Evolutionary conservation across 92 coral and sea anemone species (phyloP).

Genomic region (Ricordea florida): DNA sequence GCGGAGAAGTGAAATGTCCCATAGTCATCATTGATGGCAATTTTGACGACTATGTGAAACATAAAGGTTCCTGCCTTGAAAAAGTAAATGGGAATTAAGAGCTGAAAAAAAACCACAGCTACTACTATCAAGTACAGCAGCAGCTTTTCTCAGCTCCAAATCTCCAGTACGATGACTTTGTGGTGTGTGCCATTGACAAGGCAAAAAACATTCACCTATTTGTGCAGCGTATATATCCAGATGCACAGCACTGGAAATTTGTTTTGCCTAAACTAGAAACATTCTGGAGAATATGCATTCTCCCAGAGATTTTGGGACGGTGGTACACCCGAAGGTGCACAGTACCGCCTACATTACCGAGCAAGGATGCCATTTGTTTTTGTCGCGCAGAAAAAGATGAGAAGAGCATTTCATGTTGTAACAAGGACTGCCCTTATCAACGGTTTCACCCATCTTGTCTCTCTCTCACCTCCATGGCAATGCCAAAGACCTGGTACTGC

Average conservation of each 20-base stretch:
- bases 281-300: conserved; percentile 50
- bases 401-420: conserved; percentile 15
- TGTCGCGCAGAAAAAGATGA: conserved; percentile 13
- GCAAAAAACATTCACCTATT: conserved; percentile 1
- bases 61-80: conserved; percentile 53
- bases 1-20: conserved; percentile 77
- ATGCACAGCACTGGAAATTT: conserved; percentile 43
- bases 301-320: conserved; percentile 49
- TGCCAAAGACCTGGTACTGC: conserved; percentile 50
- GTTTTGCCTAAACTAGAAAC: conserved; percentile 34
- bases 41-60: conserved; percentile 45
- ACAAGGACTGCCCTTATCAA: conserved; percentile 12
- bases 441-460: conserved; percentile 47
- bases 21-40: conserved; percentile 4
- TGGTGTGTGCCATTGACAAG: conserved; percentile 36
- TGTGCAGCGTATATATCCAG: conserved; percentile 27
- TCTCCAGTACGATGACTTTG: conserved; percentile 55
- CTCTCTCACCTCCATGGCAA: neutral
- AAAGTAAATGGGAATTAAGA: conserved; percentile 23
- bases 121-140: conserved; percentile 68
- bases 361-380: conserved; percentile 31
- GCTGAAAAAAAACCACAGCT: conserved; percentile 51
- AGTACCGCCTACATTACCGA: conserved; percentile 18
- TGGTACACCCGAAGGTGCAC: conserved; percentile 44
- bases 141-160: conserved; percentile 57